phyloP scores from a whole-genome alignment of 2,888 invertebrate genomes.

The Euclidia mi region DNA sequence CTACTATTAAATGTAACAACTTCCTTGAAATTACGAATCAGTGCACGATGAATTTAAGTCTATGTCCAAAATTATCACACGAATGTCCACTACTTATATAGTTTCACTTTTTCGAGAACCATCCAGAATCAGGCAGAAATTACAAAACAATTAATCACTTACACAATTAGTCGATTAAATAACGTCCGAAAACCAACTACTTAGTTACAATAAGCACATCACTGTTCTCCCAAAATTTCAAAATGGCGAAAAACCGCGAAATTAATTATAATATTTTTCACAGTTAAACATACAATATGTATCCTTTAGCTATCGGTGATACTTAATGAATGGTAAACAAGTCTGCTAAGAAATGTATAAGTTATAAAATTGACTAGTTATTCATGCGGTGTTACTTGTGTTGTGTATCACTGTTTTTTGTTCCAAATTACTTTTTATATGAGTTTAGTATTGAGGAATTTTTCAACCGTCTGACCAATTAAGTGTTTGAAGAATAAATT shows the following conservation, averaged over 20 bases:
- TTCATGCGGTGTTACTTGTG: constrained; percentile 2
- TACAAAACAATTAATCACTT: background rate
- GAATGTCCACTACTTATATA: background rate
- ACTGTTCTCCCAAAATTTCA: constrained; percentile 3
- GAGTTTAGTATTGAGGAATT: no score
- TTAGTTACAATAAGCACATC: constrained; percentile 9
- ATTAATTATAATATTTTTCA: background rate
- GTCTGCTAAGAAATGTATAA: constrained; percentile 13
- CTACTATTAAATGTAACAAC: constrained; percentile 14
- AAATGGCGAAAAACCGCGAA: constrained; percentile 19
- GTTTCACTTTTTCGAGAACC: constrained; percentile 2
- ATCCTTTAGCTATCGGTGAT: constrained; percentile 14
- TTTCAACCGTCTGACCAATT: no score
- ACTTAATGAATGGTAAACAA: constrained; percentile 40
- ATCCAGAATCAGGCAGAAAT: no score
- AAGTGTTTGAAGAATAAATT: no score
- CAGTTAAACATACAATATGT: constrained; percentile 25
- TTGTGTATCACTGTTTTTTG: no score
- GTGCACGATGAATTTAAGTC: background rate
- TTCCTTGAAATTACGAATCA: constrained; percentile 5
- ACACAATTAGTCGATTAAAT: constrained; percentile 8
- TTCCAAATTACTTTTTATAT: no score
- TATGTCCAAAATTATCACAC: background rate
- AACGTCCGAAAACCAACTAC: background rate
- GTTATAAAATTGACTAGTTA: constrained; percentile 13